Evolutionary conservation across 92 coral and sea anemone species (phyloP).

Genomic region (Porites rus): DNA sequence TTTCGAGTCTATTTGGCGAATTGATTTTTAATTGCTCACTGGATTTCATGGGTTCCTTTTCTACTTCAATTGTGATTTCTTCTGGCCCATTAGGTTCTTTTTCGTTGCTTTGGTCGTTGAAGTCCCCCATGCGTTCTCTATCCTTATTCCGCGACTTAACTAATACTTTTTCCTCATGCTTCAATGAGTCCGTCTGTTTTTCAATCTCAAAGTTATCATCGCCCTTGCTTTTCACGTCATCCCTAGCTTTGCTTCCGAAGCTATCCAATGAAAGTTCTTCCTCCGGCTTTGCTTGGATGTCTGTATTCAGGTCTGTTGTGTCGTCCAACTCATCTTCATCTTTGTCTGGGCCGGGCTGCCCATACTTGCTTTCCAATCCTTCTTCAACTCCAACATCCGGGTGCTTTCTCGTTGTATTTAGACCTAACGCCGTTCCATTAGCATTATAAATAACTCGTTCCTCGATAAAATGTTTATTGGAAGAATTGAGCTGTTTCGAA

Average conservation of each 20-base stretch:
- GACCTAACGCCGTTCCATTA: too few relatives aligned
- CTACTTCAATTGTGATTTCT: background rate
- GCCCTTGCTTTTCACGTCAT: background rate
- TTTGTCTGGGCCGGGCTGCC: conserved; percentile 22
- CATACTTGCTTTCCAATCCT: conserved; percentile 25
- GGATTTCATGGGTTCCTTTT: background rate
- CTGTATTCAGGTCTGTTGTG: background rate
- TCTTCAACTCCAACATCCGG: background rate
- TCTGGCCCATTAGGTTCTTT: background rate
- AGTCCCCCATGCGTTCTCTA: background rate
- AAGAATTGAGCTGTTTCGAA: background rate
- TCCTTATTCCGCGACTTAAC: background rate
- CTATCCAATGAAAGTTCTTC: background rate
- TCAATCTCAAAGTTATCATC: background rate
- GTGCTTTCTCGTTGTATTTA: background rate
- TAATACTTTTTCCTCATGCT: background rate
- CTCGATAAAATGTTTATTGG: conserved; percentile 24
- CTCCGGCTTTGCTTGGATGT: background rate
- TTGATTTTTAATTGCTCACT: background rate
- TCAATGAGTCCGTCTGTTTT: background rate
- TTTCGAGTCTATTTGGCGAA: background rate
- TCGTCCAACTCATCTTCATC: background rate
- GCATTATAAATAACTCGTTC: conserved; percentile 13
- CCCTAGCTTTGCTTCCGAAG: background rate
- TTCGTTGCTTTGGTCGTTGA: background rate